phyloP scores from a whole-genome alignment of 2,888 invertebrate species.

The Eupithecia dodoneata region DNA sequence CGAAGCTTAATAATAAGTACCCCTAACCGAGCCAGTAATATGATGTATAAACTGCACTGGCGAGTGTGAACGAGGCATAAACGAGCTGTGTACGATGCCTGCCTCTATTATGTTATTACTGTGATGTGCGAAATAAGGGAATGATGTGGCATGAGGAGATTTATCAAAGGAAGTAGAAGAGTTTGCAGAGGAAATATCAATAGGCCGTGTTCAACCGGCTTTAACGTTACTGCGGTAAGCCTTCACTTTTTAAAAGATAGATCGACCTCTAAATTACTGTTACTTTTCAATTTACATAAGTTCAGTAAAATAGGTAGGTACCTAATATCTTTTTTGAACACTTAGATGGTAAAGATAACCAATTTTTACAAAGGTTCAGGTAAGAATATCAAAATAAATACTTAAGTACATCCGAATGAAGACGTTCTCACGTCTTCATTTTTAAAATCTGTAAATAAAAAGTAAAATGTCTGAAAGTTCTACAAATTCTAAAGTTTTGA shows the following conservation, averaged over 20 bases:
- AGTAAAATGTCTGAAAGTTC: not conserved
- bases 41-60: slow-evolving; percentile 1
- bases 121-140: slow-evolving; percentile 34
- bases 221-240: not conserved
- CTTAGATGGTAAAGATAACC: no score
- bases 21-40: slow-evolving; percentile 11
- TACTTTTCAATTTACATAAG: no score
- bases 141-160: slow-evolving; percentile 9
- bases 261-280: no score
- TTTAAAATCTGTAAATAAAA: not conserved
- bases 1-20: not conserved
- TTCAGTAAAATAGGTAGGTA: no score
- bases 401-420: not conserved
- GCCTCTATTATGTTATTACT: slow-evolving; percentile 45
- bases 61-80: slow-evolving; percentile 62
- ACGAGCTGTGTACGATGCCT: slow-evolving; percentile 52
- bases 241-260: no score
- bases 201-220: not conserved
- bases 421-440: no score
- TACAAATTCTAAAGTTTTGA: not conserved
- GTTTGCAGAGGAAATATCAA: not conserved
- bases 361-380: no score
- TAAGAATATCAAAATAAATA: not conserved
- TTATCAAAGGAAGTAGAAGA: not conserved
- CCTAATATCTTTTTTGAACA: no score